Evolutionary conservation across 1,140 invertebrate genomes (phyloP).

Genomic region (Trissolcus basalis): DNA sequence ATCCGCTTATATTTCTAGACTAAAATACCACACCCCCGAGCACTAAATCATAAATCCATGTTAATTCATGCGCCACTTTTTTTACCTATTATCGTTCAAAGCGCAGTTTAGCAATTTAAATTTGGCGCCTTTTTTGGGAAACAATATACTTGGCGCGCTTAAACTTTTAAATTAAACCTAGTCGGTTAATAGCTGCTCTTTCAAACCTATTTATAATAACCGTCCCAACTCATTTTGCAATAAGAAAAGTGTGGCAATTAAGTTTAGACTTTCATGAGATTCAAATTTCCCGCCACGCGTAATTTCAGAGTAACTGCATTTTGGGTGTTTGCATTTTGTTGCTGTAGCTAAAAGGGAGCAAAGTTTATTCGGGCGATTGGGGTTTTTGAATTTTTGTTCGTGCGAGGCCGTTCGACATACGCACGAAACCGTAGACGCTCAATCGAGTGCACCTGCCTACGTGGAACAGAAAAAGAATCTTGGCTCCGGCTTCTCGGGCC

Average conservation of each 20-base stretch:
- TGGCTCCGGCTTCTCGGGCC: conserved; percentile 33
- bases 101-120: conserved; percentile 33
- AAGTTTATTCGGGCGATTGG: too few relatives aligned
- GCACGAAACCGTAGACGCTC: conserved; percentile 50
- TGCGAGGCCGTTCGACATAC: conserved; percentile 42
- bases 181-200: too few relatives aligned
- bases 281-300: too few relatives aligned
- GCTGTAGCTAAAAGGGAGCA: too few relatives aligned
- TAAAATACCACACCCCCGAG: conserved; percentile 18
- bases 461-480: conserved; percentile 55
- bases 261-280: too few relatives aligned
- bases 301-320: too few relatives aligned
- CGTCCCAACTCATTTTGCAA: too few relatives aligned
- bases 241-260: too few relatives aligned
- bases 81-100: conserved; percentile 7
- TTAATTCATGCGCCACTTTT: conserved; percentile 21
- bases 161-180: too few relatives aligned
- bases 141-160: too few relatives aligned
- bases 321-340: too few relatives aligned
- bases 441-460: conserved; percentile 59
- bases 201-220: not conserved
- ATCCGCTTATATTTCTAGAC: conserved; percentile 38
- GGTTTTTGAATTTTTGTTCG: not conserved
- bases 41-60: conserved; percentile 48
- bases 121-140: conserved; percentile 20